Percentiles rank a stretch among this genome's conserved stretches.
Conservation (phyloP, 2,797 vertebrate species). For the Syngnathus acus region DNA sequence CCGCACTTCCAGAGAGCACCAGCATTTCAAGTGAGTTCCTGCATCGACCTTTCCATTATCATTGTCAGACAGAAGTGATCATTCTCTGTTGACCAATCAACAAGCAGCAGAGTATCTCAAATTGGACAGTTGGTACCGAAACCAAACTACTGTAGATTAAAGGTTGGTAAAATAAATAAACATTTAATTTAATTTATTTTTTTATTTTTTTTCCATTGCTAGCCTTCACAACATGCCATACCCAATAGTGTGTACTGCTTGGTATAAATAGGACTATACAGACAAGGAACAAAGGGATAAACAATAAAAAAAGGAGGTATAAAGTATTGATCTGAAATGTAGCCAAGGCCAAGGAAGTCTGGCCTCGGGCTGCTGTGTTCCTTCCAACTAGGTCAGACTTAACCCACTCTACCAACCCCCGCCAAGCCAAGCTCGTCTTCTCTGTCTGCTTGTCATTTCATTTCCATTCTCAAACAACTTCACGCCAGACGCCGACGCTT, state of each 20-base stretch:
- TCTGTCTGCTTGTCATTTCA: slow-evolving; percentile 49
- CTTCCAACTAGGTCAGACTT: slow-evolving; percentile 66
- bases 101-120: not conserved
- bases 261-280: not conserved
- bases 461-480: slow-evolving; percentile 49
- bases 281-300: slow-evolving; percentile 17
- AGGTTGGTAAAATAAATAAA: no score
- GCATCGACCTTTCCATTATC: no score
- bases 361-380: slow-evolving; percentile 56
- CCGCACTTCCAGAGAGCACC: slow-evolving; percentile 89
- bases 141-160: not conserved
- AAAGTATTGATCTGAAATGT: slow-evolving; percentile 61
- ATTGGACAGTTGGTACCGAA: not conserved
- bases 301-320: slow-evolving; percentile 27
- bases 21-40: slow-evolving; percentile 89
- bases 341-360: slow-evolving; percentile 56
- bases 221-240: not conserved
- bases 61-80: not conserved
- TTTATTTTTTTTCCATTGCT: not conserved
- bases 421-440: slow-evolving; percentile 11
- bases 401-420: slow-evolving; percentile 24
- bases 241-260: not conserved
- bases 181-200: no score
- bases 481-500: slow-evolving; percentile 17
- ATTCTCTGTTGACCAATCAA: not conserved